Evolutionary conservation across 2,797 vertebrate species (phyloP).

Genomic region (Podarcis siculus): DNA sequence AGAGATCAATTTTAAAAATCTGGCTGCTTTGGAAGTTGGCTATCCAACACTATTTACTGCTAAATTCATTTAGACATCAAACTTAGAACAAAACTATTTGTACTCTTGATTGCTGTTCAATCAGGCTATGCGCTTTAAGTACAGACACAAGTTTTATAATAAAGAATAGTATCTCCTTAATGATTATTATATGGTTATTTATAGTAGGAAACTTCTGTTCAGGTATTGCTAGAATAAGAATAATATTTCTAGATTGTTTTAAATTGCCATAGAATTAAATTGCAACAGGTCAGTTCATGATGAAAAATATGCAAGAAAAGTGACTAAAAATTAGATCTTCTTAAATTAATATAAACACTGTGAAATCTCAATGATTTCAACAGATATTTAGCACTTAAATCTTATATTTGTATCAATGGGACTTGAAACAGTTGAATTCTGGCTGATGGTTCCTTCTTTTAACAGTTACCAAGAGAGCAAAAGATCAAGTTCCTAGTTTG

Average conservation of each 20-base stretch:
- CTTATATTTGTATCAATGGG: background rate
- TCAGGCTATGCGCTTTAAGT: conserved; percentile 20
- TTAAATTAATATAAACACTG: conserved; percentile 21
- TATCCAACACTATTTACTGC: conserved; percentile 26
- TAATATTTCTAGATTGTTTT: conserved; percentile 35
- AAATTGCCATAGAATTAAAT: conserved; percentile 38
- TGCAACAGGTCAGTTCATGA: conserved; percentile 27
- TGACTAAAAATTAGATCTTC: background rate
- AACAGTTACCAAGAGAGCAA: background rate
- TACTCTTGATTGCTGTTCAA: background rate
- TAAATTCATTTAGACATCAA: background rate
- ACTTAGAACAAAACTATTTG: conserved; percentile 3
- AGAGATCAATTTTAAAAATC: conserved; percentile 31
- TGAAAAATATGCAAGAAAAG: conserved; percentile 32
- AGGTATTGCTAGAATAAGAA: conserved; percentile 40
- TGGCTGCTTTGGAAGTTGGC: conserved; percentile 6
- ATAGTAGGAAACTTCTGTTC: conserved; percentile 40
- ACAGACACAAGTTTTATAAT: conserved; percentile 34
- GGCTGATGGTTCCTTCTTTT: conserved; percentile 13
- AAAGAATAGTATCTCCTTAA: conserved; percentile 41
- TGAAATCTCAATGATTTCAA: background rate
- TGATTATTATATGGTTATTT: conserved; percentile 44
- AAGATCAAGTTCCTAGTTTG: background rate
- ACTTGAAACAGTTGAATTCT: conserved; percentile 27
- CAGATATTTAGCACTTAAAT: background rate